Conservation (phyloP, 2,797 vertebrate genomes). For the Melanotaenia maccullochi region DNA sequence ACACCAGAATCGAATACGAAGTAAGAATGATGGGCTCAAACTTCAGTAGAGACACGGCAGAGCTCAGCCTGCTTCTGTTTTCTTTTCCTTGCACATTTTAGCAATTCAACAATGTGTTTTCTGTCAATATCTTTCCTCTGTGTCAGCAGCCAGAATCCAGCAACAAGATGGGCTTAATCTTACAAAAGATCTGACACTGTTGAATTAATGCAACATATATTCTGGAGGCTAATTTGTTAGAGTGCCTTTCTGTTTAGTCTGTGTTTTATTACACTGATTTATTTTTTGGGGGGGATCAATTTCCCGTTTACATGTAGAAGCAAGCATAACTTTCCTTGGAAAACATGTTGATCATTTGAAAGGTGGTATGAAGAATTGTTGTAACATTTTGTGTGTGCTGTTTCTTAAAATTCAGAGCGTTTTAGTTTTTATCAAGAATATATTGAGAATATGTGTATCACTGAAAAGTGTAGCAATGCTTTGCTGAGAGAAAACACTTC, state of each 20-base stretch:
- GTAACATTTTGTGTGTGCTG: not conserved
- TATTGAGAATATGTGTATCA: not conserved
- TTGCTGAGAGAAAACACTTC: not conserved
- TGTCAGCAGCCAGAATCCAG: conserved; percentile 41
- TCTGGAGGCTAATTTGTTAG: conserved; percentile 40
- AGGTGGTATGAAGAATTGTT: conserved; percentile 2
- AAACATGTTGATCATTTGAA: not conserved
- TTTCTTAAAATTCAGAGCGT: not conserved
- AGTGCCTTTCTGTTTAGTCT: conserved; percentile 23
- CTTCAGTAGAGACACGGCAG: conserved; percentile 4
- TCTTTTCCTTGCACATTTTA: conserved; percentile 34
- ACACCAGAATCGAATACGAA: not conserved
- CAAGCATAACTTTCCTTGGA: not conserved
- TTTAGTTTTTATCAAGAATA: not conserved
- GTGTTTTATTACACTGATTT: conserved; percentile 15
- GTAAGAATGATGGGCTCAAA: conserved; percentile 21
- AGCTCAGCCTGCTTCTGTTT: conserved; percentile 21
- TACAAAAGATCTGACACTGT: conserved; percentile 29
- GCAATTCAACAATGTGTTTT: conserved; percentile 52
- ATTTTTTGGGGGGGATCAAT: conserved; percentile 2
- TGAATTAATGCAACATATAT: conserved; percentile 34
- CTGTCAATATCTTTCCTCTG: conserved; percentile 58
- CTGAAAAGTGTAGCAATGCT: not conserved
- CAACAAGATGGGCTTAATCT: conserved; percentile 58
- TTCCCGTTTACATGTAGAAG: conserved; percentile 6